Percentiles rank a stretch among this genome's conserved stretches.
phyloP scores from a whole-genome alignment of 1,140 invertebrate genomes.

The Danaus plexippus region DNA sequence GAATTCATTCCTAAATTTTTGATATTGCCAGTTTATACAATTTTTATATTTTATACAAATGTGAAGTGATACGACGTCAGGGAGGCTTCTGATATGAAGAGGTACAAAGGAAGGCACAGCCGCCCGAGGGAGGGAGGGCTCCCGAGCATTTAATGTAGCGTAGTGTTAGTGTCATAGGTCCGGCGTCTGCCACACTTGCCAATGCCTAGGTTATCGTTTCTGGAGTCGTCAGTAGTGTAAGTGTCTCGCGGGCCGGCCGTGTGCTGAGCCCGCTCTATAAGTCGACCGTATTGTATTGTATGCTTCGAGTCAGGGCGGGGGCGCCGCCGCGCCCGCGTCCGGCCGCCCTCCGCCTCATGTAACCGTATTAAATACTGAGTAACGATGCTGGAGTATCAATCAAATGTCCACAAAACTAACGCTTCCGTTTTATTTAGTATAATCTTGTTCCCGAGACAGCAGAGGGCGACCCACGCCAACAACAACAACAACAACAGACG shows the following conservation, averaged over 20 bases:
- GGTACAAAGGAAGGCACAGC: too few relatives aligned
- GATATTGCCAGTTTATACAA: slow-evolving; percentile 30
- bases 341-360: slow-evolving; percentile 10
- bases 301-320: neutral
- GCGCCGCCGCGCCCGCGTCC: neutral
- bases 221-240: neutral
- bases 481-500: too few relatives aligned
- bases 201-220: slow-evolving; percentile 58
- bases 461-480: too few relatives aligned
- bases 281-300: too few relatives aligned
- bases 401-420: slow-evolving; percentile 24
- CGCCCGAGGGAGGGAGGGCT: too few relatives aligned
- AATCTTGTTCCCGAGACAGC: neutral
- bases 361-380: slow-evolving; percentile 13
- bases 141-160: too few relatives aligned
- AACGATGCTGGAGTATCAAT: slow-evolving; percentile 27
- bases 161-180: slow-evolving; percentile 16
- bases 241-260: too few relatives aligned
- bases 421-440: slow-evolving; percentile 18
- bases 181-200: slow-evolving; percentile 48
- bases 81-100: slow-evolving; percentile 6
- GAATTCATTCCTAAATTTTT: slow-evolving; percentile 31
- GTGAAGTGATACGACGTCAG: slow-evolving; percentile 11
- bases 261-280: neutral
- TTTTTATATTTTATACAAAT: slow-evolving; percentile 21